Conservation (phyloP, 2,113 vertebrate genomes). For the Eidolon helvum region DNA sequence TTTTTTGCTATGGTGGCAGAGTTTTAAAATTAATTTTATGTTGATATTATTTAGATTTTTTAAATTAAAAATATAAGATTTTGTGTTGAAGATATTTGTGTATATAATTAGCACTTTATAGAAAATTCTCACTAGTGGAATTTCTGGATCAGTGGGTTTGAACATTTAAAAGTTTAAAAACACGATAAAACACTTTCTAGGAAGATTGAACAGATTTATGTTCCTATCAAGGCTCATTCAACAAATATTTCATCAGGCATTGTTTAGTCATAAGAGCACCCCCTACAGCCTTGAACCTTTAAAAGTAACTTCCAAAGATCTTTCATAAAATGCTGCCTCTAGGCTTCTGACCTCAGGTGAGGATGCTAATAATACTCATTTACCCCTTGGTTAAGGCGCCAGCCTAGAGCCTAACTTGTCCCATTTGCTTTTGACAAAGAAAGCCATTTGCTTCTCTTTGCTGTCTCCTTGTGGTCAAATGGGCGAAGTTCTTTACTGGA, state of each 20-base stretch:
- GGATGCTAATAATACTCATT: rapidly evolving
- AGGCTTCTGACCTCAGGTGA: neutral
- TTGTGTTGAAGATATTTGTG: neutral
- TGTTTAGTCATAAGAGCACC: neutral
- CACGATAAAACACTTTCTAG: neutral
- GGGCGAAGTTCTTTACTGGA: neutral
- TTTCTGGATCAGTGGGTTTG: neutral
- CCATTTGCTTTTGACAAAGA: neutral
- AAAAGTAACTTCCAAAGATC: neutral
- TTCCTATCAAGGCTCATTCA: neutral
- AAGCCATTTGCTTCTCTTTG: conserved; percentile 21
- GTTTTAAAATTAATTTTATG: neutral
- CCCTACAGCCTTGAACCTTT: neutral
- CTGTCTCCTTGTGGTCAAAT: conserved; percentile 8
- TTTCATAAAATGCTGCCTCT: neutral
- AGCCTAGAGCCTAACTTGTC: rapidly evolving
- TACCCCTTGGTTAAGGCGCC: neutral
- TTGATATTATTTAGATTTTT: neutral
- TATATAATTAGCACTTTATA: neutral
- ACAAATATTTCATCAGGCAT: neutral
- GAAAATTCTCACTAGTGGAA: neutral
- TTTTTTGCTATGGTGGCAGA: neutral
- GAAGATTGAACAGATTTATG: neutral
- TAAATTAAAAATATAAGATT: neutral
- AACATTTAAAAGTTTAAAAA: neutral